Percentiles rank a stretch among this genome's conserved stretches.
These are phyloP conservation scores for Larimichthys polyactis DNA, from an alignment of 2,113 vertebrate species.

Conservation along the genomic window DNA sequence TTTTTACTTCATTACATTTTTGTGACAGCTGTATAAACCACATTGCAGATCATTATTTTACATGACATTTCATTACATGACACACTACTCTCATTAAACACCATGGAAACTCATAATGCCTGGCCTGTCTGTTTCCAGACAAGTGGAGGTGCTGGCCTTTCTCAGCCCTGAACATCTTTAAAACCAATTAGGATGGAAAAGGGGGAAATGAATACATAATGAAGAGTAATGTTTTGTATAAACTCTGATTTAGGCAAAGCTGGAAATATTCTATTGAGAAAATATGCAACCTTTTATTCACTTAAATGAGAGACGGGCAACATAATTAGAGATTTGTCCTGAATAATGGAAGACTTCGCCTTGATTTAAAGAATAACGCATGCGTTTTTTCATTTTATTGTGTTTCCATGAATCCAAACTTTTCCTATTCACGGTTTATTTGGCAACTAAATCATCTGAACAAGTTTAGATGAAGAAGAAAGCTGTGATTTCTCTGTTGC, in stretches of 20 bases:
- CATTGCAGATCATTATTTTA: neutral
- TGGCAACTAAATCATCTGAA: neutral
- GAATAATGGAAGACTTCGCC: no score
- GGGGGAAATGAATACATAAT: no score
- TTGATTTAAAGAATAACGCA: no score
- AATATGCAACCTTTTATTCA: neutral
- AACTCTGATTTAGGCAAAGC: no score
- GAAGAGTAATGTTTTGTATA: no score
- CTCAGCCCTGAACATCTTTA: no score
- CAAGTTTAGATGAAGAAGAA: no score
- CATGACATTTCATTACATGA: neutral
- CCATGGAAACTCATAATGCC: neutral
- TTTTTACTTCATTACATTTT: neutral
- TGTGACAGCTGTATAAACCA: neutral
- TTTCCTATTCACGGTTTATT: neutral
- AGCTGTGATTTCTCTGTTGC: neutral
- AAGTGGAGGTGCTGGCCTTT: neutral
- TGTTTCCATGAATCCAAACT: neutral
- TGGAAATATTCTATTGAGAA: neutral
- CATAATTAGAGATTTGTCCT: neutral
- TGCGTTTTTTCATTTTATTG: no score
- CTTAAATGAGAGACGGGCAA: neutral
- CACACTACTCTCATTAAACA: neutral
- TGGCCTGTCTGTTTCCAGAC: neutral
- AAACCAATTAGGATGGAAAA: no score